phyloP scores from a whole-genome alignment of 2,888 invertebrate species.

The Orthosia gothica region DNA sequence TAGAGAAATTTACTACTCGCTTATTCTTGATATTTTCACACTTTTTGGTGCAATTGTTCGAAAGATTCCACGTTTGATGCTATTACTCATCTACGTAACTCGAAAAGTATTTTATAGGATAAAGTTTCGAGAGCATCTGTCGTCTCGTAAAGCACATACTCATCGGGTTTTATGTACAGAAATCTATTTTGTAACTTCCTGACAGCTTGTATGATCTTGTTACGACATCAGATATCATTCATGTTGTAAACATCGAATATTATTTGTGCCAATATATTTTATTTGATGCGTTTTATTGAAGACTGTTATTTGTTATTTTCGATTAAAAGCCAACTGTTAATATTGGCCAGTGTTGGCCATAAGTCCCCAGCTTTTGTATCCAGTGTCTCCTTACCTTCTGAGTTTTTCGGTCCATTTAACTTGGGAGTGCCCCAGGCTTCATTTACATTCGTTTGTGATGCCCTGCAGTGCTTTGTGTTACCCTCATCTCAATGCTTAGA shows the following conservation, averaged over 20 bases:
- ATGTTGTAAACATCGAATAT: slow-evolving; percentile 21
- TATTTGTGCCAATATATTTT: slow-evolving; percentile 20
- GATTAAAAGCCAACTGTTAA: no score
- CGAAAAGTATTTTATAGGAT: slow-evolving; percentile 53
- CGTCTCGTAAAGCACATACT: slow-evolving; percentile 54
- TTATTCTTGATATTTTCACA: slow-evolving; percentile 41
- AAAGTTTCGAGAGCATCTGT: slow-evolving; percentile 59
- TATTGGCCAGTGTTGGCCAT: not conserved
- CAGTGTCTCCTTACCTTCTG: not conserved
- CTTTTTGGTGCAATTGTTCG: slow-evolving; percentile 44
- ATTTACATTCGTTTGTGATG: slow-evolving; percentile 29
- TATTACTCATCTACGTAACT: slow-evolving; percentile 32
- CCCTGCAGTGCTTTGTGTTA: slow-evolving; percentile 4
- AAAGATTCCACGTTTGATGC: slow-evolving; percentile 30
- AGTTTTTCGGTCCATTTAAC: slow-evolving; percentile 36
- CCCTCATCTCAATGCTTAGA: not conserved
- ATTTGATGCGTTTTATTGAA: slow-evolving; percentile 18
- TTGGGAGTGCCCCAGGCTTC: slow-evolving; percentile 5
- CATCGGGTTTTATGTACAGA: slow-evolving; percentile 54
- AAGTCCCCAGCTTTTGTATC: not conserved
- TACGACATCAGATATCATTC: slow-evolving; percentile 38
- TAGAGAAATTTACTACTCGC: slow-evolving; percentile 42
- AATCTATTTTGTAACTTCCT: slow-evolving; percentile 57
- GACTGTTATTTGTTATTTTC: not conserved
- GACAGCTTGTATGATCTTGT: slow-evolving; percentile 38